Percentiles rank a stretch among this genome's conserved stretches.
phyloP scores from a whole-genome alignment of 1,140 invertebrate genomes.

The Caenorhabditis latens region DNA sequence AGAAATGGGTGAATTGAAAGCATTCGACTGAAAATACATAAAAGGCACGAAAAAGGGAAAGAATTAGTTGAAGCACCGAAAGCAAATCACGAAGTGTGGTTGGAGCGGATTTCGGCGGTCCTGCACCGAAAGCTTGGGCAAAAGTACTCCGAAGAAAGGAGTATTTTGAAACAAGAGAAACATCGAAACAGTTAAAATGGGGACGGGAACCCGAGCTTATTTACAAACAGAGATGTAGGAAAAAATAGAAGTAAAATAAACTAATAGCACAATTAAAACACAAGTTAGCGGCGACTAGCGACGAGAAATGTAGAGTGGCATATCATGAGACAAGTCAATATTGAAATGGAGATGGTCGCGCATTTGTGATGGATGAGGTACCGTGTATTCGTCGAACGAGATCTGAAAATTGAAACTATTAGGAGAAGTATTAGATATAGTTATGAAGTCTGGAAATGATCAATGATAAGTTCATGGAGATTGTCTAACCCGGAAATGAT shows the following conservation, averaged over 20 bases:
- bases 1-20: conserved; percentile 46
- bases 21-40: conserved; percentile 50
- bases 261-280: conserved; percentile 2
- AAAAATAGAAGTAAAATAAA: conserved; percentile 10
- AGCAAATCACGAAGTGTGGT: conserved; percentile 47
- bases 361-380: conserved; percentile 49
- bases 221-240: conserved; percentile 30
- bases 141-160: conserved; percentile 49
- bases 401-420: conserved; percentile 9
- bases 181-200: background rate
- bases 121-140: conserved; percentile 33
- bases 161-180: background rate
- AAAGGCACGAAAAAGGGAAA: conserved; percentile 16
- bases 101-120: conserved; percentile 29
- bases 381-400: conserved; percentile 43
- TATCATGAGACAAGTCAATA: conserved; percentile 55
- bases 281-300: conserved; percentile 29
- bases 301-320: conserved; percentile 57
- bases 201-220: conserved; percentile 34
- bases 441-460: no score
- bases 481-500: no score
- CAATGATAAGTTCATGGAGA: no score
- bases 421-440: background rate
- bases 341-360: conserved; percentile 57
- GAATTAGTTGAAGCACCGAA: conserved; percentile 31